These are phyloP conservation scores for Porites evermanni DNA, from an alignment of 92 coral and sea anemone species.

Conservation along the genomic window DNA sequence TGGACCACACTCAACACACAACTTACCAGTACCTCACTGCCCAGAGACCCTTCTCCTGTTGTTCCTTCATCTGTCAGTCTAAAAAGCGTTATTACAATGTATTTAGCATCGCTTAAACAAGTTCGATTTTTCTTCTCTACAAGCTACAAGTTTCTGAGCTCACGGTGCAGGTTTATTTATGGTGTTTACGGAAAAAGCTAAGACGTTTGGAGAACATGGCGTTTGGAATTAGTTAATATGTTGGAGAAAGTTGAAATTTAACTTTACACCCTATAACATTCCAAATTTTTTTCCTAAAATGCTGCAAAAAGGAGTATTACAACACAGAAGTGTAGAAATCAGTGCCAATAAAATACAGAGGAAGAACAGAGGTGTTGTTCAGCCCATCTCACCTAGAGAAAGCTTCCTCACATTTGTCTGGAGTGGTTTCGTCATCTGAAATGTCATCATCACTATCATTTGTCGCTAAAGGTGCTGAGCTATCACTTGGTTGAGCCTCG, in stretches of 20 bases:
- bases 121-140: not conserved
- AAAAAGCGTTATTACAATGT: not conserved
- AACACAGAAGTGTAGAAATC: too few species aligned
- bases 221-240: too few species aligned
- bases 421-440: slow-evolving; percentile 67
- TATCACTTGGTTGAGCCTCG: slow-evolving; percentile 41
- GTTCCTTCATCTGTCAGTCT: slow-evolving; percentile 18
- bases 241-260: too few species aligned
- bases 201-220: too few species aligned
- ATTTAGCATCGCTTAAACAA: not conserved
- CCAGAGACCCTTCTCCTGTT: not conserved
- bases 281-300: too few species aligned
- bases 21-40: slow-evolving; percentile 36
- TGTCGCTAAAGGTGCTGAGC: slow-evolving; percentile 79
- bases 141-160: too few species aligned
- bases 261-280: too few species aligned
- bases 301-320: too few species aligned
- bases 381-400: slow-evolving; percentile 34
- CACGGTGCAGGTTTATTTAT: too few species aligned
- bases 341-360: not conserved
- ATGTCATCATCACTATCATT: slow-evolving; percentile 91
- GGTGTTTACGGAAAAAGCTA: too few species aligned
- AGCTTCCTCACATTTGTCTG: slow-evolving; percentile 30
- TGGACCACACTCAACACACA: too few species aligned
- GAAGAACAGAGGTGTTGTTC: not conserved